A percentile compares a stretch with the other conserved stretches of the same genome.
These are phyloP conservation scores for Lumbricus terrestris DNA, from an alignment of 2,888 invertebrate genomes.

Conservation along the genomic window DNA sequence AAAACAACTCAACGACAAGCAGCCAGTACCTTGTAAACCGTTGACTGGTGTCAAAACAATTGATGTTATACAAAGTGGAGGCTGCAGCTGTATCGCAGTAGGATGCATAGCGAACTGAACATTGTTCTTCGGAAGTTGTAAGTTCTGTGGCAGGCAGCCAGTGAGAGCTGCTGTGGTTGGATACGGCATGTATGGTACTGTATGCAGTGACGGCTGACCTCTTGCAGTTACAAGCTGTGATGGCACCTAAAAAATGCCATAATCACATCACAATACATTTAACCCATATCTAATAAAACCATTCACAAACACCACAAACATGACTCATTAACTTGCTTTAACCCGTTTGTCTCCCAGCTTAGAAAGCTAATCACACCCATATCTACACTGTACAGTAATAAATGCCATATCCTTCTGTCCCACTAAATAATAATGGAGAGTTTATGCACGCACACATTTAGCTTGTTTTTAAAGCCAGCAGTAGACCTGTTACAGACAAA, in stretches of 20 bases:
- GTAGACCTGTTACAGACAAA: too few species aligned
- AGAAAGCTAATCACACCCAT: neutral
- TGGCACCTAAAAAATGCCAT: slow-evolving; percentile 29
- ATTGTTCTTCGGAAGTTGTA: slow-evolving; percentile 43
- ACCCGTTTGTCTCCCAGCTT: neutral
- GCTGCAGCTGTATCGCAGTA: slow-evolving; percentile 76
- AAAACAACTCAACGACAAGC: neutral
- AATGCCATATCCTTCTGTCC: neutral
- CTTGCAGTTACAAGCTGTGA: slow-evolving; percentile 33
- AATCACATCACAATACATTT: neutral
- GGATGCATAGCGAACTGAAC: slow-evolving; percentile 18
- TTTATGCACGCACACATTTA: too few species aligned
- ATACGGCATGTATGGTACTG: slow-evolving; percentile 67
- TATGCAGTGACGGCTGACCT: slow-evolving; percentile 40
- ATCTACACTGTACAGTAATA: neutral
- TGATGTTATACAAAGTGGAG: slow-evolving; percentile 71
- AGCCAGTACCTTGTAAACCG: slow-evolving; percentile 3
- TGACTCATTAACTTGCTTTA: too few species aligned
- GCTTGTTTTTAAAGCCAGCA: too few species aligned
- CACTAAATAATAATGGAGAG: neutral
- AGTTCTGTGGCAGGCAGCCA: slow-evolving; percentile 53
- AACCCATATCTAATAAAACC: neutral
- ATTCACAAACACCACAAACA: neutral
- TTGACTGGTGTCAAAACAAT: slow-evolving; percentile 14
- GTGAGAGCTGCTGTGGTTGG: slow-evolving; percentile 65